A percentile compares a stretch with the other conserved stretches of the same genome.
phyloP scores from a whole-genome alignment of 1,140 invertebrate genomes.

The Piezodorus guildinii region DNA sequence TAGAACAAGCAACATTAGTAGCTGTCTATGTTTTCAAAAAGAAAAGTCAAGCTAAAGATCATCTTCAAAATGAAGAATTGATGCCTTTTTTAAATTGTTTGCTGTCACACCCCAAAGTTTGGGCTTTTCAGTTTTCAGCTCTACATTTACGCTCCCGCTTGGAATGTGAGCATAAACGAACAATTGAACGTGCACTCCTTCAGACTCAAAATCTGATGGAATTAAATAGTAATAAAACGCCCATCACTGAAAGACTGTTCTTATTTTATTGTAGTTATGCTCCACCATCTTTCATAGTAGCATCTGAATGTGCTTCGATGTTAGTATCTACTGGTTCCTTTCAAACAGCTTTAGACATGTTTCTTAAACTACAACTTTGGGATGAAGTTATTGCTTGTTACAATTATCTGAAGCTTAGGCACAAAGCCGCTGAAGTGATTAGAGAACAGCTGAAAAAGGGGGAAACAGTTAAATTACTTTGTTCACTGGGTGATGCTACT shows the following conservation, averaged over 20 bases:
- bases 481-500: conserved; percentile 75
- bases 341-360: conserved; percentile 78
- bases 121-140: conserved; percentile 38
- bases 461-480: conserved; percentile 76
- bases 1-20: conserved; percentile 70
- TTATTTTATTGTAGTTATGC: conserved; percentile 44
- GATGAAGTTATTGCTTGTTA: conserved; percentile 88
- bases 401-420: conserved; percentile 62
- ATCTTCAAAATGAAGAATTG: conserved; percentile 65
- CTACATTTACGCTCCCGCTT: conserved; percentile 54
- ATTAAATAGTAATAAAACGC: conserved; percentile 19
- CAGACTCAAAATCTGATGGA: conserved; percentile 40
- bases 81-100: conserved; percentile 55
- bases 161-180: conserved; percentile 61
- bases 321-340: conserved; percentile 67
- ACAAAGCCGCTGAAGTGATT: conserved; percentile 85
- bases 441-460: conserved; percentile 58
- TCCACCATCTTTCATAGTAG: conserved; percentile 58
- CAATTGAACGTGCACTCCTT: conserved; percentile 72
- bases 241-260: conserved; percentile 38
- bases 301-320: conserved; percentile 63
- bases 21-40: conserved; percentile 51
- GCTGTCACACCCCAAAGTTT: conserved; percentile 34
- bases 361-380: conserved; percentile 71
- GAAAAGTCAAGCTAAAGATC: conserved; percentile 61